Base-by-base conservation (phyloP, 2,888 invertebrate genomes). In the Oeneis ivallda region DNA sequence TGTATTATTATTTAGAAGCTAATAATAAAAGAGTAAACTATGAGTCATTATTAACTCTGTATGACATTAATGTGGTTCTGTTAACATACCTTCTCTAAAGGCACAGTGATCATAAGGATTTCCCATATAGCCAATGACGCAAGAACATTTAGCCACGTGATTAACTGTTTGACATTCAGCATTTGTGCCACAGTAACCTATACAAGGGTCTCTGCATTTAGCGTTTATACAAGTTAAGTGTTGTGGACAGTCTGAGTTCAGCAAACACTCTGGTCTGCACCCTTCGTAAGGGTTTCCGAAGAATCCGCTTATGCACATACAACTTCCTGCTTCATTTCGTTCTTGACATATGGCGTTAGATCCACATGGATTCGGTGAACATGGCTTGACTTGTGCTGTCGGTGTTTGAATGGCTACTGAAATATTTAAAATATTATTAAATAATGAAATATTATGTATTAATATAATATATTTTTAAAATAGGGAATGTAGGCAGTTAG, bases 61-160 rank as follows among this genome's bases (percentile, higher is more conserved):
- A 26, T 17, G 0, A 52, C 7, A 34, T 13, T 26, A 52, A 32
- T 13, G 7, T n/a, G n/a, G 19, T 9, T 32, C 5, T 49, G 10
- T 17, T 61, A 45, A 62, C 49, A 76, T 82, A 91, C 91, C 91
- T 83, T 85, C 78, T 82, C 76, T 84, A 43, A 83, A 65, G 57
- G 81, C 70, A 69, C 92, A 92, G 47, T 75, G 80, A 47, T 86
- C 85, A 70, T 88, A 96, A 37, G 97, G 96, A 89, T 96, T 94
- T 37, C 96, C 96, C 10, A 94, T 92, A 80, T 94, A 95, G 71
- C 94, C 94, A 45, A 85, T 72, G 19, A 91, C 84, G 75, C 96
- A 96, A 53, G 92, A 93, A 80, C 97, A 97, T 72, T 94, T 94
- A 9, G 97, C 96, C 71, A 94, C 89, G 77, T 96, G 96, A 73